These are phyloP conservation scores for Drosophila sechellia DNA, from an alignment of 1,140 invertebrate species.

Conservation along the genomic window DNA sequence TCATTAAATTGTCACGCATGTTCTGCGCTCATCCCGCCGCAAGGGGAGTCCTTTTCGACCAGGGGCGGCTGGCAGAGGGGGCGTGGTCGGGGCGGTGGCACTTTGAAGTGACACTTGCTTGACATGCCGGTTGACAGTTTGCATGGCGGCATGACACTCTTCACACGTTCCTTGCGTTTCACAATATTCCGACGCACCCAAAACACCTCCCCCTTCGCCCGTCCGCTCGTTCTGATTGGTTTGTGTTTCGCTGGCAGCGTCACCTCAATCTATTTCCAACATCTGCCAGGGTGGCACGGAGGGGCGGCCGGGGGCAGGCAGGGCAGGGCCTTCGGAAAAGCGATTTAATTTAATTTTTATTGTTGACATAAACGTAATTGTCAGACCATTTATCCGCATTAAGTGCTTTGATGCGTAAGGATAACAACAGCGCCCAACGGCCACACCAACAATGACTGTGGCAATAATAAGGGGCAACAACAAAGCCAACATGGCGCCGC, in stretches of 20 bases:
- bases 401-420: conserved; percentile 80
- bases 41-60: conserved; percentile 2
- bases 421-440: conserved; percentile 61
- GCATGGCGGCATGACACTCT: conserved; percentile 73
- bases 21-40: conserved; percentile 49
- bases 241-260: conserved; percentile 41
- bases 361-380: conserved; percentile 84
- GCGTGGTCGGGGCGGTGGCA: conserved; percentile 33
- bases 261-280: conserved; percentile 75
- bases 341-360: conserved; percentile 84
- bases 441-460: conserved; percentile 48
- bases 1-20: conserved; percentile 83
- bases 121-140: conserved; percentile 78
- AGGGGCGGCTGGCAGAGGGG: background rate
- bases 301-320: background rate
- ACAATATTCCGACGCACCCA: conserved; percentile 45
- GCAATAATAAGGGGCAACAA: conserved; percentile 52
- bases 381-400: conserved; percentile 84
- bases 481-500: conserved; percentile 62
- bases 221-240: conserved; percentile 55
- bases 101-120: conserved; percentile 81
- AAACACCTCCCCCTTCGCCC: conserved; percentile 3
- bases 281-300: conserved; percentile 58
- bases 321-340: conserved; percentile 65
- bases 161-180: conserved; percentile 54